Conservation (phyloP, 53 echinoderm and acorn worm species). For the Crossaster papposus region DNA sequence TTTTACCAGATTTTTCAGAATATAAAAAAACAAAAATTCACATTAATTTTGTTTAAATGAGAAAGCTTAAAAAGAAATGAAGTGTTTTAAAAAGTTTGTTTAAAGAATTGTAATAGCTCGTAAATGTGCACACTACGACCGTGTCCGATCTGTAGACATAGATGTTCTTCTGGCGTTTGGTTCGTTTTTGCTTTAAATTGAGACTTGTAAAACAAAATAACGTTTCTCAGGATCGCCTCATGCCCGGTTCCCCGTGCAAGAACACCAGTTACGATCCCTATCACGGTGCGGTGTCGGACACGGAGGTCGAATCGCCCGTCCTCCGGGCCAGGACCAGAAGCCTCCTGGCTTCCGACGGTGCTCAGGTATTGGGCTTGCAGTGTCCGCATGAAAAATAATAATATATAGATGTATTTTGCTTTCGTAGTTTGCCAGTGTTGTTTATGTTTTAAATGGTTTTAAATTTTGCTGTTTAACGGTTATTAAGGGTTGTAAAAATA, state of each 20-base stretch:
- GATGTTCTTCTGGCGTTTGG: no score
- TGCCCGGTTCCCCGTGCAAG: slow-evolving; percentile 38
- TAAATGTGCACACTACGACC: no score
- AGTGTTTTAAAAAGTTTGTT: no score
- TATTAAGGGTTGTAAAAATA: no score
- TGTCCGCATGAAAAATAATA: neutral
- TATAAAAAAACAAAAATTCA: no score
- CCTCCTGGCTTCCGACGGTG: slow-evolving; percentile 39
- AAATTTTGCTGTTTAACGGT: no score
- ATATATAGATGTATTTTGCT: neutral
- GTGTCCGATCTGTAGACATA: no score
- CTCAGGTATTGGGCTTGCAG: slow-evolving; percentile 34
- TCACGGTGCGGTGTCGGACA: slow-evolving; percentile 66
- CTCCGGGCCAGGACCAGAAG: slow-evolving; percentile 48
- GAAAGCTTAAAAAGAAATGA: no score
- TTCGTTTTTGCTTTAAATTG: no score
- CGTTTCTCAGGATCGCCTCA: slow-evolving; percentile 22
- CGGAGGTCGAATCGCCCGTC: slow-evolving; percentile 52
- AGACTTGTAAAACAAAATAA: neutral
- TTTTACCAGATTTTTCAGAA: no score
- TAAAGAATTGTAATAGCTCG: no score
- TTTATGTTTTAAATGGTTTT: neutral
- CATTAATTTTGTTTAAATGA: no score
- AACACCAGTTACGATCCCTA: slow-evolving; percentile 38
- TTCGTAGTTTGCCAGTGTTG: neutral